Evolutionary conservation across 2,797 vertebrate genomes (phyloP).

Genomic region (Valencia hispanica): DNA sequence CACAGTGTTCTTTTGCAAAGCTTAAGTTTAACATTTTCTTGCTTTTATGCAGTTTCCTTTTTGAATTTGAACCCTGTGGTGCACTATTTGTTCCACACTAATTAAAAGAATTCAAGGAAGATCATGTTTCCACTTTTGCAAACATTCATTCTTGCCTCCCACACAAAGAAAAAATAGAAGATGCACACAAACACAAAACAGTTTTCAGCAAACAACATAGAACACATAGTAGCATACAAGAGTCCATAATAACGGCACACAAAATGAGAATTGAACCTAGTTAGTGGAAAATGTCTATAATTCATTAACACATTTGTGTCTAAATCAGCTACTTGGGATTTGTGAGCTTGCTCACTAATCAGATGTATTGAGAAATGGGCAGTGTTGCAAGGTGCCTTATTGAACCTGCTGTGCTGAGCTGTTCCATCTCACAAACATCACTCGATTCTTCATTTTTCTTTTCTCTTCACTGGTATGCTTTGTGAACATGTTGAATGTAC

Average conservation of each 20-base stretch:
- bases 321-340: constrained; percentile 48
- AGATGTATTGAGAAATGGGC: constrained; percentile 13
- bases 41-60: constrained; percentile 1
- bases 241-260: constrained; percentile 18
- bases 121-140: constrained; percentile 55
- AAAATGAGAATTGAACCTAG: constrained; percentile 25
- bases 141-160: constrained; percentile 49
- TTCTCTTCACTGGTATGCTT: not conserved
- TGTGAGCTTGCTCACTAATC: constrained; percentile 38
- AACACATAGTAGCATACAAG: constrained; percentile 7
- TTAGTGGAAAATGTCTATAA: constrained; percentile 22
- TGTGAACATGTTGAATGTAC: not conserved
- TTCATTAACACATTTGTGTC: constrained; percentile 35
- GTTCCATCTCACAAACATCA: constrained; percentile 10
- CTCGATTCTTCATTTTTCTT: constrained; percentile 3
- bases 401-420: constrained; percentile 10
- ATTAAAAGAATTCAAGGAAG: constrained; percentile 61
- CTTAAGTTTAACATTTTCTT: not conserved
- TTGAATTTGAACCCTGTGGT: constrained; percentile 32
- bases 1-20: constrained; percentile 14
- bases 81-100: constrained; percentile 51
- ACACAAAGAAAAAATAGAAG: constrained; percentile 38
- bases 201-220: constrained; percentile 10
- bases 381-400: not conserved
- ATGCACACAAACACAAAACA: constrained; percentile 21